Base-by-base conservation (phyloP, 1,140 invertebrate genomes). In the Drosophila setifemur region DNA sequence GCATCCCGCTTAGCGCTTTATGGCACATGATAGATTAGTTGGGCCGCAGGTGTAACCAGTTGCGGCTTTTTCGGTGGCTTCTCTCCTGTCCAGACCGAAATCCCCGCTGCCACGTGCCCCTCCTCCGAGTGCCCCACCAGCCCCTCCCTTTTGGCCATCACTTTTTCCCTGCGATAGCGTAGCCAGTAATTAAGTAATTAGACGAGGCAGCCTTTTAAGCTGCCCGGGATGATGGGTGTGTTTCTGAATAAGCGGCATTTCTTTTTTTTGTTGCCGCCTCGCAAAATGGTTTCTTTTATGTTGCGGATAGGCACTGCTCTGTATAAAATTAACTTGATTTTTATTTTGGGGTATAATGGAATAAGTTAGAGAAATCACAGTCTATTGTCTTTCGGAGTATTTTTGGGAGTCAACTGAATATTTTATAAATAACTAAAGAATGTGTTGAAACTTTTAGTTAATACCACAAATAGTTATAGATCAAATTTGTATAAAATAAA, bases 11-110 rank as follows among this genome's bases (percentile, higher is more conserved):
- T 48, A 66, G 53, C 78, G 79, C 79, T 82, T 83, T 83, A 83
- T 79, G 79, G 74, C 78, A 79, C 78, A 83, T 83, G 79, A 83
- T 85, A 83, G 78, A 83, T 83, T 83, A 83, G 78, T 85, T 81
- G 66, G 74, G 74, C 70, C 78, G 64, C 78, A 83, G 78, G 78
- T 83, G 78, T 74, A 76, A 50, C 50, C 73, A 58, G 37, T 50
- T 53, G 68, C 49, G 68, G 68, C 68, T 57, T 71, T 70, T 76
- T 72, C 31, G 55, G 64, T 57, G 61, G 52, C 37, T 61, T 60
- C 52, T 35, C 53, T 44, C 19, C 33, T 44, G 53, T 19, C 52
- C 57, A 11, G 57, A 18, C 21, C 18, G 48, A 5, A 50, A 44
- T 26, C 21, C 12, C 2, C 23, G n/a, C n/a, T n/a, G n/a, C n/a